Conservation (phyloP, 2,113 vertebrate species). For the Microcebus griseorufus region DNA sequence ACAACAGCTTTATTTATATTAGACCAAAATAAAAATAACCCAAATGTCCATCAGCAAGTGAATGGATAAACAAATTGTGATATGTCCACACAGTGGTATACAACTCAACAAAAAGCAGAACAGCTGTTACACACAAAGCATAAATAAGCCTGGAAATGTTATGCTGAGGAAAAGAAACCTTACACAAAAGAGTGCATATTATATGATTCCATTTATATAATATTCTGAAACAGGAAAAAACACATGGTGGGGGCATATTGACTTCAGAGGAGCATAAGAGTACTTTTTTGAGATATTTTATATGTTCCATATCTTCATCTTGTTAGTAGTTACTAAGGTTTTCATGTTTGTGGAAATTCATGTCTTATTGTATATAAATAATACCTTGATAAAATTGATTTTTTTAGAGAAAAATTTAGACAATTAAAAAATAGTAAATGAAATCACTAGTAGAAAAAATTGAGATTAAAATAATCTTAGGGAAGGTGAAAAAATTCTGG, state of each 20-base stretch:
- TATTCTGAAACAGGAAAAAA: background rate
- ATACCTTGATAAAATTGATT: background rate
- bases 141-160: background rate
- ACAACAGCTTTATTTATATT: background rate
- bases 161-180: background rate
- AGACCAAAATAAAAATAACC: background rate
- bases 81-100: background rate
- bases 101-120: background rate
- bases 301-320: background rate
- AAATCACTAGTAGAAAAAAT: background rate
- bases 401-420: background rate
- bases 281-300: background rate
- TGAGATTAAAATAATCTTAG: background rate
- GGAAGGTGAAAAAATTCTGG: no score
- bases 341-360: constrained; percentile 10
- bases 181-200: background rate
- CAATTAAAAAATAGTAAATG: background rate
- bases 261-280: background rate
- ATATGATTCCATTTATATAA: background rate
- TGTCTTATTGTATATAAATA: background rate
- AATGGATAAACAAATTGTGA: background rate
- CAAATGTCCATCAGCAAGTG: background rate
- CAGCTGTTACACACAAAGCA: background rate
- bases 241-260: background rate
- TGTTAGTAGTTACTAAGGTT: background rate